Conservation (phyloP, 2,113 vertebrate genomes). For the Felis catus region DNA sequence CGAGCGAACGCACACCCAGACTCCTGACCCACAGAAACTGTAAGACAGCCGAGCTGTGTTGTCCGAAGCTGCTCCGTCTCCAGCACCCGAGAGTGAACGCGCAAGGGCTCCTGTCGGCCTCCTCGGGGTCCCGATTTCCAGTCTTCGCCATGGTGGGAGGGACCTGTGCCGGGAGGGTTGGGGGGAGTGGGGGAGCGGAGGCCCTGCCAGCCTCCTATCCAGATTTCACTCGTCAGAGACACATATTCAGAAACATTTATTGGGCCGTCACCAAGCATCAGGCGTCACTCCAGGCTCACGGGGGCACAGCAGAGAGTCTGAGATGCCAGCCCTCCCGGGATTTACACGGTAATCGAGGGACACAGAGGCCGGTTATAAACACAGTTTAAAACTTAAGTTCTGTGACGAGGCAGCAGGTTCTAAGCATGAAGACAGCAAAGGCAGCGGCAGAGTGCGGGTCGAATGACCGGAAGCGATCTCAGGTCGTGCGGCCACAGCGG, state of each 20-base stretch:
- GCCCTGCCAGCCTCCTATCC: not conserved
- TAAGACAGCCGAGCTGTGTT: accelerated
- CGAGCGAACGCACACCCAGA: not conserved
- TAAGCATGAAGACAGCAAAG: not conserved
- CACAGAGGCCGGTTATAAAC: not conserved
- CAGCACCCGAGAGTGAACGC: accelerated
- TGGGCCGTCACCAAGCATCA: not conserved
- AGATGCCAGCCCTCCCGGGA: not conserved
- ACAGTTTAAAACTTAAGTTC: not conserved
- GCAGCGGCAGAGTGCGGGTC: no score
- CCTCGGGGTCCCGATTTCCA: no score
- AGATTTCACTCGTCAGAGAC: not conserved
- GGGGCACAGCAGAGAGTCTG: no score
- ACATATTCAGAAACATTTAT: not conserved
- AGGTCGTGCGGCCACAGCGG: no score
- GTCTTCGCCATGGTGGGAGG: not conserved
- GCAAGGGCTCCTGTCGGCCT: not conserved
- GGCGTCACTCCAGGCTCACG: not conserved
- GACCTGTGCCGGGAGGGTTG: not conserved
- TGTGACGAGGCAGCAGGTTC: not conserved
- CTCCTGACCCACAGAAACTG: not conserved
- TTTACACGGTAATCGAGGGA: not conserved
- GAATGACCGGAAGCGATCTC: not conserved
- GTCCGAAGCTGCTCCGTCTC: not conserved
- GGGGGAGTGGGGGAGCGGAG: accelerated